phyloP scores from a whole-genome alignment of 2,113 vertebrate species.

The Fulmarus glacialis region DNA sequence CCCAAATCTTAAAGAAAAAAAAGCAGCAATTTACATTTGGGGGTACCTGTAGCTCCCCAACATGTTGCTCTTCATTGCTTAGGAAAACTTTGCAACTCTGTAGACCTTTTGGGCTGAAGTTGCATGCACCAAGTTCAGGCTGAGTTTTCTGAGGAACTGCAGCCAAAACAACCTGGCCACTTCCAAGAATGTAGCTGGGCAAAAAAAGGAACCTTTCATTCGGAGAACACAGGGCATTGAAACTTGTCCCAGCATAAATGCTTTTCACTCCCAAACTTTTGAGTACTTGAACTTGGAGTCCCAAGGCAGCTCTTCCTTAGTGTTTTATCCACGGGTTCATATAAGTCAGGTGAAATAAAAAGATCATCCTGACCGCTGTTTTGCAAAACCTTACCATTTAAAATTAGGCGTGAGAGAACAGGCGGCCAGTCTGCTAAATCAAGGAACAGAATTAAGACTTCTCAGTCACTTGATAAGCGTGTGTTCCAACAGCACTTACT shows the following conservation, averaged over 20 bases:
- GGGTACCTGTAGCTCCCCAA: background rate
- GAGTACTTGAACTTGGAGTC: background rate
- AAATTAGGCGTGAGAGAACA: background rate
- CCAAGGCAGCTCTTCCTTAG: background rate
- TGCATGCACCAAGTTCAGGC: background rate
- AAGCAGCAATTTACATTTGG: background rate
- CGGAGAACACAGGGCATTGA: slow-evolving; percentile 29
- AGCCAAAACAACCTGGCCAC: slow-evolving; percentile 49
- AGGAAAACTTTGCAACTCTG: background rate
- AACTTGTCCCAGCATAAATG: background rate
- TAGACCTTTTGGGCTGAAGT: background rate
- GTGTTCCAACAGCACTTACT: background rate
- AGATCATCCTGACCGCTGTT: background rate
- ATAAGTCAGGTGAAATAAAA: background rate
- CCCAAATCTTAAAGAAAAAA: background rate
- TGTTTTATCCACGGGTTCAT: fast-evolving
- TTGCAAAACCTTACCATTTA: background rate
- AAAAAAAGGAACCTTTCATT: slow-evolving; percentile 43
- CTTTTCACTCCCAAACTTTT: background rate
- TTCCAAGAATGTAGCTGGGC: slow-evolving; percentile 36
- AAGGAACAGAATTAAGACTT: background rate
- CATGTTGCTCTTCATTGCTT: background rate
- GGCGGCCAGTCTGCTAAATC: background rate
- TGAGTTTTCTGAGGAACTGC: slow-evolving; percentile 7
- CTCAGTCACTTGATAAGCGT: background rate